Evolutionary conservation across 1,140 invertebrate genomes (phyloP).

Genomic region (Micrasema longulum): DNA sequence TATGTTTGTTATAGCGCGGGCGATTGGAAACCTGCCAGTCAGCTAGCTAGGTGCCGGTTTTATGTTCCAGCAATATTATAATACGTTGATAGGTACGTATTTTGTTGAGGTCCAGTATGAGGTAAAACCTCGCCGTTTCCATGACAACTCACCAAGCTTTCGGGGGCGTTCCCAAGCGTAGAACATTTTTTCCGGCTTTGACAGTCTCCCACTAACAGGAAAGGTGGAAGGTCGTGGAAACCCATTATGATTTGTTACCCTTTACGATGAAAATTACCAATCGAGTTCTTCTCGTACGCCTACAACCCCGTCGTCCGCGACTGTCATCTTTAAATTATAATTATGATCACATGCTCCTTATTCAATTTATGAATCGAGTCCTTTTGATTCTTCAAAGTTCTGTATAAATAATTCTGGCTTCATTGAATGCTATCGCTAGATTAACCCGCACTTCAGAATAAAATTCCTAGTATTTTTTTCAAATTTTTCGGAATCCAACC

Average conservation of each 20-base stretch:
- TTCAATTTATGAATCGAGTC: too few relatives aligned
- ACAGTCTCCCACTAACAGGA: conserved; percentile 19
- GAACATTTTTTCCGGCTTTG: conserved; percentile 38
- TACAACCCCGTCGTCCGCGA: too few relatives aligned
- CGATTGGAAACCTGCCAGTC: conserved; percentile 55
- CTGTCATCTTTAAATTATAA: too few relatives aligned
- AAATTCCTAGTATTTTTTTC: too few relatives aligned
- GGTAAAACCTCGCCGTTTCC: conserved; percentile 46
- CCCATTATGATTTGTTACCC: background rate
- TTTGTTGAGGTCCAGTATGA: conserved; percentile 46
- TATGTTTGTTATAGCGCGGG: conserved; percentile 25
- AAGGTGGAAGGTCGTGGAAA: conserved; percentile 19
- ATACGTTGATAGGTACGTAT: conserved; percentile 35
- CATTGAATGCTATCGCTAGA: too few relatives aligned
- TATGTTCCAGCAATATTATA: conserved; percentile 46
- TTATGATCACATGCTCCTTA: too few relatives aligned
- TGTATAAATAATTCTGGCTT: too few relatives aligned
- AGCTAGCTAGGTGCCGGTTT: conserved; percentile 50
- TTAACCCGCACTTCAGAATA: too few relatives aligned
- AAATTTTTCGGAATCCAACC: too few relatives aligned
- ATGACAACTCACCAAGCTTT: conserved; percentile 45
- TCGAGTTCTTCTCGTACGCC: too few relatives aligned
- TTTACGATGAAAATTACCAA: background rate
- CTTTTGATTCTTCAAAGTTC: too few relatives aligned
- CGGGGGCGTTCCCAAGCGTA: conserved; percentile 43